Evolutionary conservation across 2,113 vertebrate species (phyloP), one percentile per base, ranked within the genome.

Genomic region (Protobothrops flavoviridis): DNA sequence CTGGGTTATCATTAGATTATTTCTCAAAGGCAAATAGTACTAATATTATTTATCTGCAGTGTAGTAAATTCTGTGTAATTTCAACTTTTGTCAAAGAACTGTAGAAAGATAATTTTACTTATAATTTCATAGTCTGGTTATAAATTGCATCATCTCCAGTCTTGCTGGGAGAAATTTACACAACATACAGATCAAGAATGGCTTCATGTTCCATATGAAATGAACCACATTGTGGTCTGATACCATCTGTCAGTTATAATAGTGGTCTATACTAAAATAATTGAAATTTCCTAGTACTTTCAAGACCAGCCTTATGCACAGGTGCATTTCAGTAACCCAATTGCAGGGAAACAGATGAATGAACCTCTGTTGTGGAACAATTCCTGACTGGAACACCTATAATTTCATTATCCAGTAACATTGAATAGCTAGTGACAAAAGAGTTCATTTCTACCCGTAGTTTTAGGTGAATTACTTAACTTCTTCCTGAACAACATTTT

Each of bases 391-490:
- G 26, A 33, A 43, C 33, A 33, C 9, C 6, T 93, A 50, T 93
- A 50, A 90, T 94, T 92, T 93, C 89, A 95, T 93, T 95, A 93
- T 93, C 21, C 17, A 93, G 29, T 89, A 91, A 87, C 87, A 91
- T 94, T 93, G 92, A 90, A 95, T 74, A 74, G 13, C 13, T 74
- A 13, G 11, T 33, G 12, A 69, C 4, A 15, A 52, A 91, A 29
- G 92, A 95, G 93, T 91, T 61, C n/a, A 87, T 59, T 24, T 52
- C 85, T 29, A 56, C 94, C 94, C 94, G 7, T 74, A 89, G 15
- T 90, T 94, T 90, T 85, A 90, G 81, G 85, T 88, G 6, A 95
- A 57, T 74, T 45, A 74, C 87, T 8, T 87, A 94, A 90, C 85
- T 64, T 96, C n/a, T 13, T 85, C 0, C 69, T 11, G 21, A 74